These are phyloP conservation scores for Gymnothorax javanicus DNA, from an alignment of 2,797 vertebrate species.

Conservation along the genomic window DNA sequence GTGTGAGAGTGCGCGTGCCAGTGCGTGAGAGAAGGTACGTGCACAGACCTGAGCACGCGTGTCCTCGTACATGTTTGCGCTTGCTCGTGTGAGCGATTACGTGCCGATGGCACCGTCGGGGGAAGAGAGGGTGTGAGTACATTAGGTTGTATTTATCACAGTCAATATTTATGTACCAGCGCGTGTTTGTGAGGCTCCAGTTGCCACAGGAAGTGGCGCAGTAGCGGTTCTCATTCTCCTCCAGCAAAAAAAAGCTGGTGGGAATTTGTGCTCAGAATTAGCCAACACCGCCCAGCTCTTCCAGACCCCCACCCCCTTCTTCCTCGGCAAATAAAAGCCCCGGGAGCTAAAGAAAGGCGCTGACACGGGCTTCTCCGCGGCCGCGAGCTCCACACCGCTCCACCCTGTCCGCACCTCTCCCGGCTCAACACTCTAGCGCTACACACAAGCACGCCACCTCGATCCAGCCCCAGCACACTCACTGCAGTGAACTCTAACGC, in stretches of 20 bases:
- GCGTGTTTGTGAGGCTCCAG: conserved; percentile 48
- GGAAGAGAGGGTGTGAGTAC: neutral
- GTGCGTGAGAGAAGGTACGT: neutral
- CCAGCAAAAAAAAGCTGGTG: conserved; percentile 47
- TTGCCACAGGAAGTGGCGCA: conserved; percentile 63
- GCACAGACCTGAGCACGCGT: too few relatives aligned
- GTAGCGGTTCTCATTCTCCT: conserved; percentile 54
- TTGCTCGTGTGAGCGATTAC: conserved; percentile 3
- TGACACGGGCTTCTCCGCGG: conserved; percentile 41
- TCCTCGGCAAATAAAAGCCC: conserved; percentile 52
- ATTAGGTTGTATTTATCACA: neutral
- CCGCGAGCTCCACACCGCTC: conserved; percentile 13
- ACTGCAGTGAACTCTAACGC: neutral
- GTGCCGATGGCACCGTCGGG: conserved; percentile 6
- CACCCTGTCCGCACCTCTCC: conserved; percentile 12
- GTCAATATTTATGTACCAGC: neutral
- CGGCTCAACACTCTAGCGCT: neutral
- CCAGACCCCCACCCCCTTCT: conserved; percentile 27
- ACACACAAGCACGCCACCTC: neutral
- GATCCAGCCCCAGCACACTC: neutral
- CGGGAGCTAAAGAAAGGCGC: conserved; percentile 47
- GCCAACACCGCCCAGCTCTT: conserved; percentile 33
- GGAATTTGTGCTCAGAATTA: conserved; percentile 51
- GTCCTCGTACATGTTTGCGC: too few relatives aligned
- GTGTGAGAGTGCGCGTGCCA: conserved; percentile 15